Conservation (phyloP, 2,888 invertebrate species). For the Elaeidobius kamerunicus region DNA sequence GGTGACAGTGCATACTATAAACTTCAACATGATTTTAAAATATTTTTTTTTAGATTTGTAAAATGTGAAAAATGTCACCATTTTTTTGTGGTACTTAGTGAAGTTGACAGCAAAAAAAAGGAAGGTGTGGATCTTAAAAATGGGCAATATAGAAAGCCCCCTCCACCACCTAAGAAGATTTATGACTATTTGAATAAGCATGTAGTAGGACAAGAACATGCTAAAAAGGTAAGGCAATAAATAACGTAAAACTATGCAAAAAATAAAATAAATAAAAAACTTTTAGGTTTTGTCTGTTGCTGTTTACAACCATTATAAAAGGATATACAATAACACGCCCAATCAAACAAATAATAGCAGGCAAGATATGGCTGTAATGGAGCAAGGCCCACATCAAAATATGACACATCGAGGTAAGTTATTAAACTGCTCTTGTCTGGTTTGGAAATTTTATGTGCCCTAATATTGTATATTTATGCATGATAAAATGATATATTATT, state of each 20-base stretch:
- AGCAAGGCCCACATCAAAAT: constrained; percentile 66
- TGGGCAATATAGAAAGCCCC: constrained; percentile 76
- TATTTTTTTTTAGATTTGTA: constrained; percentile 61
- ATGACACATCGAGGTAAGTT: constrained; percentile 68
- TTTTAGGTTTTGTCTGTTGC: constrained; percentile 84
- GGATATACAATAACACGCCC: constrained; percentile 91
- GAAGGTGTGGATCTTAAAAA: constrained; percentile 71
- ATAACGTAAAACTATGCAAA: background rate
- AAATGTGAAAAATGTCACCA: constrained; percentile 98
- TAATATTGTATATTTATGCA: too few species aligned
- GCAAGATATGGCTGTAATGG: constrained; percentile 55
- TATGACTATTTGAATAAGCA: constrained; percentile 95
- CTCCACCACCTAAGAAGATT: constrained; percentile 96
- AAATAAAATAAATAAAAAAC: background rate
- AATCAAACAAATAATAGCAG: constrained; percentile 43
- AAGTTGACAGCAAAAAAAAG: constrained; percentile 88
- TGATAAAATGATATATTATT: background rate
- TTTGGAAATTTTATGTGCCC: too few species aligned
- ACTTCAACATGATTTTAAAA: background rate
- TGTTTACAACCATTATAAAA: constrained; percentile 98
- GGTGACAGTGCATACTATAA: too few species aligned
- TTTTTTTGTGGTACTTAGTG: constrained; percentile 94
- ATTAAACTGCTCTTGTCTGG: background rate
- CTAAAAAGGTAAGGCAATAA: constrained; percentile 70
- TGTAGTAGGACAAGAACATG: constrained; percentile 95